Conservation (phyloP, 1,140 invertebrate species). For the Lasioglossum baleicum region DNA sequence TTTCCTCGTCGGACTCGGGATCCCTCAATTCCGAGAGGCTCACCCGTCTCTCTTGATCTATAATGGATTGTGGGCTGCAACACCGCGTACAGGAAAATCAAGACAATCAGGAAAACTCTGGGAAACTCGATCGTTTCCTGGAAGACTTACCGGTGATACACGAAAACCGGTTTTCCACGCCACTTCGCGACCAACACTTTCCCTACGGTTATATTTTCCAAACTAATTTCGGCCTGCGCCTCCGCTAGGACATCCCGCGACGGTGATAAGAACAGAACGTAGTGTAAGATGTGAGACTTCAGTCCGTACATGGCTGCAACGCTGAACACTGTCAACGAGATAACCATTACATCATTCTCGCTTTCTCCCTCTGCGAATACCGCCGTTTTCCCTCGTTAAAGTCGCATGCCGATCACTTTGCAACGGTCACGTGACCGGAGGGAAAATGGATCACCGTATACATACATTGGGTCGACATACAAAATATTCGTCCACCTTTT, state of each 20-base stretch:
- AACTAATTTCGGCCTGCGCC: constrained; percentile 64
- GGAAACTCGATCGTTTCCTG: too few species aligned
- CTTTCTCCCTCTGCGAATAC: too few species aligned
- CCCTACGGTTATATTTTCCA: constrained; percentile 59
- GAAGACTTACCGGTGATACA: constrained; percentile 64
- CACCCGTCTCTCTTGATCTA: constrained; percentile 84
- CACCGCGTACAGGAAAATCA: neutral
- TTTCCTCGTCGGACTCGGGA: constrained; percentile 86
- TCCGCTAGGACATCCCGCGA: constrained; percentile 66
- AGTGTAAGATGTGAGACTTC: constrained; percentile 65
- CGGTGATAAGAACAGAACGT: constrained; percentile 52
- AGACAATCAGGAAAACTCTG: too few species aligned
- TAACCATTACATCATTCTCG: too few species aligned
- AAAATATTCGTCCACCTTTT: too few species aligned
- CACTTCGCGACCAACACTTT: constrained; percentile 66
- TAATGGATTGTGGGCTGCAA: constrained; percentile 78
- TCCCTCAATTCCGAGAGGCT: constrained; percentile 85
- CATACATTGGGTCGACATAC: too few species aligned
- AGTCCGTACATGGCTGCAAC: constrained; percentile 49
- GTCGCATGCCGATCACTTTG: too few species aligned
- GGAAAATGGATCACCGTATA: too few species aligned
- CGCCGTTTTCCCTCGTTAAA: too few species aligned
- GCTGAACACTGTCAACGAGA: constrained; percentile 40
- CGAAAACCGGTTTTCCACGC: constrained; percentile 68
- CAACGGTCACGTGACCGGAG: too few species aligned